Conservation (phyloP, 2,113 vertebrate species). For the Choloepus hoffmanni region DNA sequence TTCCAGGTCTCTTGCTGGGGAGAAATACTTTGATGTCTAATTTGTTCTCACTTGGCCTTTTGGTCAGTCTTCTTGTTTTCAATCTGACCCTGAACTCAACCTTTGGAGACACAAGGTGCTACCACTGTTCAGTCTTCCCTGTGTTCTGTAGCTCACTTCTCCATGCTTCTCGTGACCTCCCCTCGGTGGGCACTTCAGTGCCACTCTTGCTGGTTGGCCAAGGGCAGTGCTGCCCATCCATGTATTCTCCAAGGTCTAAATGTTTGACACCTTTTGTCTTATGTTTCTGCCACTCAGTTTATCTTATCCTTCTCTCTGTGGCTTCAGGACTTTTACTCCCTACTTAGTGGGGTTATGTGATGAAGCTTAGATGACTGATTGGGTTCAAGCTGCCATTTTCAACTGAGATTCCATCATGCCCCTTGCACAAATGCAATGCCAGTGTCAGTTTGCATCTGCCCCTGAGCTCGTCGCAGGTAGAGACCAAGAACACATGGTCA, state of each 20-base stretch:
- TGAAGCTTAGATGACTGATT: neutral
- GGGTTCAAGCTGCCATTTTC: neutral
- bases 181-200: accelerated
- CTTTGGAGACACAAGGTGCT: accelerated
- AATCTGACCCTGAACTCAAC: neutral
- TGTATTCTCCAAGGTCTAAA: accelerated
- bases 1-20: neutral
- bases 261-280: neutral
- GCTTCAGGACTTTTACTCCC: no score
- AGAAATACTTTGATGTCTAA: neutral
- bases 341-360: neutral
- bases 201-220: accelerated
- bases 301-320: neutral
- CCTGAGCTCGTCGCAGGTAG: accelerated
- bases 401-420: neutral
- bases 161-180: no score
- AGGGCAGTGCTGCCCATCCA: no score
- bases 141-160: no score
- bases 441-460: accelerated
- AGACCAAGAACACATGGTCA: accelerated
- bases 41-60: neutral
- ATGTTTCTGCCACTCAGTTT: no score
- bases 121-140: accelerated
- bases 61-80: neutral
- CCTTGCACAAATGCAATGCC: accelerated